These are phyloP conservation scores for Ptilorrhoa leucosticta DNA, from an alignment of 2,113 vertebrate genomes.

Conservation along the genomic window DNA sequence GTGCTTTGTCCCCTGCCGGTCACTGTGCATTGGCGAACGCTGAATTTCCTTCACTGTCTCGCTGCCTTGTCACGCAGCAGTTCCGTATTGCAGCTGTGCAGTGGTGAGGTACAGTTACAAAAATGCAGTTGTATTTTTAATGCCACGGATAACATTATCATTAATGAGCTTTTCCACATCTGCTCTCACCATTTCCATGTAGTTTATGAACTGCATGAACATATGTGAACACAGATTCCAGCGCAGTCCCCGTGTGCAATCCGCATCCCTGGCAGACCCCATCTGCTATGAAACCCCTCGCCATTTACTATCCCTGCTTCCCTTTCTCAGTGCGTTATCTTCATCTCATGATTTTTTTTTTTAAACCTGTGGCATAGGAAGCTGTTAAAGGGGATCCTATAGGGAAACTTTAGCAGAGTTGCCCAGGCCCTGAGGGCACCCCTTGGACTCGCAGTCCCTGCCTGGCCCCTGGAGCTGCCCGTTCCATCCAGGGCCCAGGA, in stretches of 20 bases:
- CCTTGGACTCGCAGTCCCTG: neutral
- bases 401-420: neutral
- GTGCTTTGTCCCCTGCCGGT: neutral
- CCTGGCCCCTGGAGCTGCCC: accelerated
- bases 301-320: neutral
- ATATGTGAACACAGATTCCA: neutral
- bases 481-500: neutral
- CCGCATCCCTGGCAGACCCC: accelerated
- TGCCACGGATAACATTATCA: neutral
- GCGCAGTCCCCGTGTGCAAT: neutral
- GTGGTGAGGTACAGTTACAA: neutral
- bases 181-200: neutral
- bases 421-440: accelerated
- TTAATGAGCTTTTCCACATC: neutral
- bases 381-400: neutral
- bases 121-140: neutral
- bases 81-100: neutral
- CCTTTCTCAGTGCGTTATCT: neutral
- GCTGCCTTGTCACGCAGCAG: neutral
- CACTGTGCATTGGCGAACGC: accelerated
- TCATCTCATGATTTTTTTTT: neutral
- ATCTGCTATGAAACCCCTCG: neutral
- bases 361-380: neutral
- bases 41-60: neutral
- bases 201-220: neutral